phyloP scores from a whole-genome alignment of 2,113 vertebrate species.

The Chloropsis cyanopogon region DNA sequence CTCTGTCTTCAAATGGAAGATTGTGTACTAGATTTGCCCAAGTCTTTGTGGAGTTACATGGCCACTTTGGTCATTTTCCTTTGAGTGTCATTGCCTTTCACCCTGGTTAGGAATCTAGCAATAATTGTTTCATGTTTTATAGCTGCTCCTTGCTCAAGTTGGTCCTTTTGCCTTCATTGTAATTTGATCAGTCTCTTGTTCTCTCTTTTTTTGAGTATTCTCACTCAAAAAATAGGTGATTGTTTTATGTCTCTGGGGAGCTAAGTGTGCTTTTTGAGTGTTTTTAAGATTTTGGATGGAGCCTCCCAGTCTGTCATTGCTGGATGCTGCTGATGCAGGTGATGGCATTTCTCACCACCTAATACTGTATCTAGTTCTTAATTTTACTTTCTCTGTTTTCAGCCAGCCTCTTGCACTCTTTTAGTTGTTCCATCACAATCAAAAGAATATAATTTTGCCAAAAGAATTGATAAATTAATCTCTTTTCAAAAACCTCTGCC shows the following conservation, averaged over 20 bases:
- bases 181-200: not conserved
- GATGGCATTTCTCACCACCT: not conserved
- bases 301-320: not conserved
- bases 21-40: not conserved
- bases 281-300: not conserved
- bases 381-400: not conserved
- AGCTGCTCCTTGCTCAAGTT: not conserved
- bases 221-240: not conserved
- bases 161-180: not conserved
- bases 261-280: not conserved
- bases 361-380: not conserved
- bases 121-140: not conserved
- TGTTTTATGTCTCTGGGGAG: not conserved
- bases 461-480: not conserved
- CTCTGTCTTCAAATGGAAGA: not conserved
- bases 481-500: not conserved
- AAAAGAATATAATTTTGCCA: not conserved
- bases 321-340: not conserved
- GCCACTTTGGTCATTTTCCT: not conserved
- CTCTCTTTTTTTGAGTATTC: not conserved
- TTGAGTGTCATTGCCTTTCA: not conserved
- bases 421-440: not conserved
- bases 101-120: not conserved
- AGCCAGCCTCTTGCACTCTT: not conserved
- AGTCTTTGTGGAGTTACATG: not conserved